Evolutionary conservation across 2,888 invertebrate species (phyloP).

Genomic region (Rhagium mordax): DNA sequence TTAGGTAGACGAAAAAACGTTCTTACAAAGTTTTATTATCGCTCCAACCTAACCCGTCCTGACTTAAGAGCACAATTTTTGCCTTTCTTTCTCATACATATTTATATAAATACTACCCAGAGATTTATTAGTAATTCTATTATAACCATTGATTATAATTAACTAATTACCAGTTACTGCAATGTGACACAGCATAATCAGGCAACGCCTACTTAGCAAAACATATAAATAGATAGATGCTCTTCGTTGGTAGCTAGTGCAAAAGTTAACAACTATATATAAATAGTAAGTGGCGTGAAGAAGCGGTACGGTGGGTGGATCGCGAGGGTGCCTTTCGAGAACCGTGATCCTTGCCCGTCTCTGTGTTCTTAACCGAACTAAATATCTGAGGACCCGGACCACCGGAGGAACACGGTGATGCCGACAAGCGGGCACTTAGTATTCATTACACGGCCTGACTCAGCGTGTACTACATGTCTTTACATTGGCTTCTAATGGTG

Average conservation of each 20-base stretch:
- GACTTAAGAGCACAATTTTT: no score
- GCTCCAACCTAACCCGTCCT: no score
- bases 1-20: no score
- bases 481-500: constrained; percentile 48
- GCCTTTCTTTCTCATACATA: no score
- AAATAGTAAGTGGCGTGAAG: not conserved
- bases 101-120: no score
- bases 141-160: no score
- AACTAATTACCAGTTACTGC: not conserved
- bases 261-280: not conserved
- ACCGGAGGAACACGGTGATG: constrained; percentile 28
- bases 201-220: not conserved
- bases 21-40: no score
- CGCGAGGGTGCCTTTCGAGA: not conserved
- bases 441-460: constrained; percentile 57
- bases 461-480: constrained; percentile 53
- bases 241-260: not conserved
- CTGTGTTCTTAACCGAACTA: constrained; percentile 3
- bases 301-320: not conserved
- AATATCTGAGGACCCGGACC: constrained; percentile 31
- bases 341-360: not conserved
- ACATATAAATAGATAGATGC: not conserved
- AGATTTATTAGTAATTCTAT: no score
- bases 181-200: not conserved
- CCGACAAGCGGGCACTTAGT: constrained; percentile 45